Evolutionary conservation across 2,113 vertebrate species (phyloP).

Genomic region (Fregetta grallaria): DNA sequence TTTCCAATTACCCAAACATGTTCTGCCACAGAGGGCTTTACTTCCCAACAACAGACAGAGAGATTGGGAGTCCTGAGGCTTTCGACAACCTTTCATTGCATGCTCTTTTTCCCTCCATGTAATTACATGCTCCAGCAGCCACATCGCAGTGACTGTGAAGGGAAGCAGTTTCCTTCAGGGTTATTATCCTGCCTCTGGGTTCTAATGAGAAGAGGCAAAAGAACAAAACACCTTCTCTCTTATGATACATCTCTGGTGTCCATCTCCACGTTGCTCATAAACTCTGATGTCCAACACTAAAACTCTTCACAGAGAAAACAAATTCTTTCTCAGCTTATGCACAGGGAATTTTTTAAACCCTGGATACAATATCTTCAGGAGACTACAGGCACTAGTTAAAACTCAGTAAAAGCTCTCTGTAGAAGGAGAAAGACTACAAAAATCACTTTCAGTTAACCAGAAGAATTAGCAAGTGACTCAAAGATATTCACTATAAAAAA

Average conservation of each 20-base stretch:
- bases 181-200: neutral
- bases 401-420: neutral
- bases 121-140: constrained; percentile 49
- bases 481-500: constrained; percentile 50
- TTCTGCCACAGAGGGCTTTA: constrained; percentile 2
- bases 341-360: neutral
- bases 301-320: neutral
- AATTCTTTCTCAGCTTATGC: neutral
- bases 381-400: neutral
- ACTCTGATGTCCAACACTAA: neutral
- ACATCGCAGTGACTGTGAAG: neutral
- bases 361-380: neutral
- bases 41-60: neutral
- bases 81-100: constrained; percentile 3
- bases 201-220: neutral
- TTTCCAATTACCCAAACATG: constrained; percentile 35
- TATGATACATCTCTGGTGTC: neutral
- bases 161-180: constrained; percentile 24
- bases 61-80: constrained; percentile 47
- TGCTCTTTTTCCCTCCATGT: neutral
- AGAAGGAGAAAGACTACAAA: constrained; percentile 25
- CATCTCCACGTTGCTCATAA: neutral
- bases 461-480: constrained; percentile 61
- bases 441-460: constrained; percentile 65
- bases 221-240: neutral